Conservation (phyloP, 1,140 invertebrate species). For the Brachionus plicatilis region DNA sequence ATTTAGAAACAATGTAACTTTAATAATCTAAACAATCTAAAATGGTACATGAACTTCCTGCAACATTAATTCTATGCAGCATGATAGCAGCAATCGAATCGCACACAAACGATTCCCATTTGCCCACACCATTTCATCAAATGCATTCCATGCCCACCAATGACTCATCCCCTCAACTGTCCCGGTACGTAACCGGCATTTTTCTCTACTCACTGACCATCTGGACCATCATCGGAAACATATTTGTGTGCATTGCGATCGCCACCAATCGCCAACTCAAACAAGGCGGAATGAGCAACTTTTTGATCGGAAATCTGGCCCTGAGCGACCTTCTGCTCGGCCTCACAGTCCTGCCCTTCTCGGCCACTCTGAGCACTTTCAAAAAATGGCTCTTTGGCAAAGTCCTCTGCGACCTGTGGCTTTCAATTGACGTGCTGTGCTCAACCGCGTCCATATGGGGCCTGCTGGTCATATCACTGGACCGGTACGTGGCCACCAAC, state of each 20-base stretch:
- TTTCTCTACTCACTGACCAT: slow-evolving; percentile 46
- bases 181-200: not conserved
- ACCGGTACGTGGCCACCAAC: slow-evolving; percentile 55
- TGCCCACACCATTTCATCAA: not conserved
- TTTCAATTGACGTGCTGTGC: slow-evolving; percentile 52
- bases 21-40: not conserved
- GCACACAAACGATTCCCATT: not conserved
- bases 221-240: slow-evolving; percentile 55
- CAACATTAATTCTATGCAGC: not conserved
- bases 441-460: slow-evolving; percentile 57
- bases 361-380: slow-evolving; percentile 44
- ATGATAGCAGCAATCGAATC: not conserved
- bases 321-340: slow-evolving; percentile 54
- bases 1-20: not conserved
- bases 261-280: slow-evolving; percentile 50
- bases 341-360: slow-evolving; percentile 53
- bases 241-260: slow-evolving; percentile 50
- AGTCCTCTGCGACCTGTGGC: slow-evolving; percentile 43
- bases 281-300: slow-evolving; percentile 52
- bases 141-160: not conserved
- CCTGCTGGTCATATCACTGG: slow-evolving; percentile 54
- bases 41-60: not conserved
- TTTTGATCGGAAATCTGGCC: slow-evolving; percentile 55
- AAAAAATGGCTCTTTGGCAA: slow-evolving; percentile 52
- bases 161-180: not conserved